phyloP scores from a whole-genome alignment of 2,797 vertebrate species.

The Pteropus rufus region DNA sequence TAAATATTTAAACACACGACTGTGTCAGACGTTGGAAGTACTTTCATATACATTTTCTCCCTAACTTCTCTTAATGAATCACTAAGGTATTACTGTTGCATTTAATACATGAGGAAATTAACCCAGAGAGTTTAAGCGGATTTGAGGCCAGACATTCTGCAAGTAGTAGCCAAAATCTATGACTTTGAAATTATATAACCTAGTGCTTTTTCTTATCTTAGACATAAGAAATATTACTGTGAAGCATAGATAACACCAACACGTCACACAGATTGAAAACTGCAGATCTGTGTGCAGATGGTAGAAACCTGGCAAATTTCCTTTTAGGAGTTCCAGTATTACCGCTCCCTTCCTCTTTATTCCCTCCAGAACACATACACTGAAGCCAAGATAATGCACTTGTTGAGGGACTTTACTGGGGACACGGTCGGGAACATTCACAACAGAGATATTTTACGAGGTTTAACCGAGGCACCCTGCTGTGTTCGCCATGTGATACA shows the following conservation, averaged over 20 bases:
- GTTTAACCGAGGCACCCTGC: not conserved
- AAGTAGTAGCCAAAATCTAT: not conserved
- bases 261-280: not conserved
- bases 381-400: not conserved
- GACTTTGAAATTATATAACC: not conserved
- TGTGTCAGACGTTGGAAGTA: not conserved
- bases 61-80: not conserved
- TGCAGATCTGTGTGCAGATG: no score
- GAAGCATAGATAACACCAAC: not conserved
- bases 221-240: not conserved
- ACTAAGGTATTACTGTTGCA: not conserved
- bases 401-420: not conserved
- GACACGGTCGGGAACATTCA: not conserved
- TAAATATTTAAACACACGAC: not conserved
- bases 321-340: not conserved
- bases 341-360: not conserved
- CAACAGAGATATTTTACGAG: not conserved
- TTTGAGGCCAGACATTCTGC: not conserved
- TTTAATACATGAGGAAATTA: not conserved
- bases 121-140: not conserved
- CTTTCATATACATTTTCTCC: not conserved
- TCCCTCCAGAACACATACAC: not conserved
- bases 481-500: constrained; percentile 2
- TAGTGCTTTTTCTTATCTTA: not conserved
- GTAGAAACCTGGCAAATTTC: not conserved